These are phyloP conservation scores for Lymantria monacha DNA, from an alignment of 2,888 invertebrate genomes.

Conservation along the genomic window DNA sequence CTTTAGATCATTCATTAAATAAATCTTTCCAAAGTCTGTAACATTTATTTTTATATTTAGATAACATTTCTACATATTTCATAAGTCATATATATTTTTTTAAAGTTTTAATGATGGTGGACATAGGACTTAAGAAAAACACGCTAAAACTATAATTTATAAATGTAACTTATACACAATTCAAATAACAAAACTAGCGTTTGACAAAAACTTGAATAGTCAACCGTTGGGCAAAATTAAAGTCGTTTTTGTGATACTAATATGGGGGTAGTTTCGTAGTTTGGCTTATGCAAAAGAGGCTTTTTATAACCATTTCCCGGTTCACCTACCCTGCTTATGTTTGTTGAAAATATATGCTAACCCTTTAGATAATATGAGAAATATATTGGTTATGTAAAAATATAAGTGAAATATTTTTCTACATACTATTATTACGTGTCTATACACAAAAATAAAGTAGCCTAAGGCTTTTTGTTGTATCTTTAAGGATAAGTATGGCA, in stretches of 20 bases:
- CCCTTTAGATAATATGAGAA: slow-evolving; percentile 14
- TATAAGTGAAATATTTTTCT: slow-evolving; percentile 15
- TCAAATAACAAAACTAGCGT: slow-evolving; percentile 10
- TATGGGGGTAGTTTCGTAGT: slow-evolving; percentile 25
- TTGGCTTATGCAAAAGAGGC: slow-evolving; percentile 20
- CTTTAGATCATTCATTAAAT: too few relatives aligned
- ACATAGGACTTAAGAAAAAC: too few relatives aligned
- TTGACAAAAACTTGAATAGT: slow-evolving; percentile 27
- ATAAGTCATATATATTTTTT: too few relatives aligned
- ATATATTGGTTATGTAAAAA: slow-evolving; percentile 19
- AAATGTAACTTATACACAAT: neutral
- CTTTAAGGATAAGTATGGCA: neutral
- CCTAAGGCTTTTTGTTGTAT: neutral
- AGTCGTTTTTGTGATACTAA: slow-evolving; percentile 27
- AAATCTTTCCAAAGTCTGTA: too few relatives aligned
- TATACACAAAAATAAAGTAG: neutral
- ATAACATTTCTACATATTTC: too few relatives aligned
- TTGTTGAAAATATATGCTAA: slow-evolving; percentile 13
- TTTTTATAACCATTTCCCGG: slow-evolving; percentile 34
- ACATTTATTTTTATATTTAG: too few relatives aligned
- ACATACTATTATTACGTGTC: slow-evolving; percentile 5
- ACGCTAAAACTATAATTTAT: neutral
- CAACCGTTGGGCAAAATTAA: slow-evolving; percentile 31
- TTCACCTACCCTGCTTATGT: slow-evolving; percentile 22
- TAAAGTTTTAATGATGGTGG: too few relatives aligned